Evolutionary conservation across 1,140 invertebrate genomes (phyloP).

Genomic region (Drosophila ambigua): DNA sequence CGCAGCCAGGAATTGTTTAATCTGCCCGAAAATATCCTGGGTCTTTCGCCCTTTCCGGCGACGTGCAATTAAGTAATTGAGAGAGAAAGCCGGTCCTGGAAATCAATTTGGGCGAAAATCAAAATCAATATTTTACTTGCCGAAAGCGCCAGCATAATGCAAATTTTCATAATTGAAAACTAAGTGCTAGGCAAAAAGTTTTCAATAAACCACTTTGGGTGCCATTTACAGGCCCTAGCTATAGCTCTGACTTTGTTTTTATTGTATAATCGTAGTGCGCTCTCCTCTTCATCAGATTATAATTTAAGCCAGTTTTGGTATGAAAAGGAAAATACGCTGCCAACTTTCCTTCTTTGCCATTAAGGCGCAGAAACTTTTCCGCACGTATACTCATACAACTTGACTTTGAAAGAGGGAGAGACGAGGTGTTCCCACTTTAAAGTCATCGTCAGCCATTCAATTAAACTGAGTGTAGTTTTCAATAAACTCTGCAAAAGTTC

Average conservation of each 20-base stretch:
- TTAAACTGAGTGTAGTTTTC: slow-evolving; percentile 79
- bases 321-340: slow-evolving; percentile 74
- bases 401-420: slow-evolving; percentile 55
- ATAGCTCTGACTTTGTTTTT: slow-evolving; percentile 23
- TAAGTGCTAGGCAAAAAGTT: slow-evolving; percentile 73
- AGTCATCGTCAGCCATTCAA: slow-evolving; percentile 67
- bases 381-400: slow-evolving; percentile 55
- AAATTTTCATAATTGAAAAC: slow-evolving; percentile 81
- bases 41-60: slow-evolving; percentile 11
- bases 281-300: slow-evolving; percentile 33
- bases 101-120: slow-evolving; percentile 55
- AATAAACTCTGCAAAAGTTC: slow-evolving; percentile 67
- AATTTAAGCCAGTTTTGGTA: slow-evolving; percentile 62
- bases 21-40: slow-evolving; percentile 49
- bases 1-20: slow-evolving; percentile 71
- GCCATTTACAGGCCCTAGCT: slow-evolving; percentile 26
- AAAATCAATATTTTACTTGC: slow-evolving; percentile 75
- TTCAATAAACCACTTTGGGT: slow-evolving; percentile 60
- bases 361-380: slow-evolving; percentile 58
- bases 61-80: slow-evolving; percentile 74
- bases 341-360: slow-evolving; percentile 52
- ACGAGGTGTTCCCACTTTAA: slow-evolving; percentile 37
- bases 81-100: slow-evolving; percentile 27
- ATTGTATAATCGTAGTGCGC: slow-evolving; percentile 27
- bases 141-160: slow-evolving; percentile 63